phyloP scores from a whole-genome alignment of 2,888 invertebrate species.

The Dinocampus coccinellae region DNA sequence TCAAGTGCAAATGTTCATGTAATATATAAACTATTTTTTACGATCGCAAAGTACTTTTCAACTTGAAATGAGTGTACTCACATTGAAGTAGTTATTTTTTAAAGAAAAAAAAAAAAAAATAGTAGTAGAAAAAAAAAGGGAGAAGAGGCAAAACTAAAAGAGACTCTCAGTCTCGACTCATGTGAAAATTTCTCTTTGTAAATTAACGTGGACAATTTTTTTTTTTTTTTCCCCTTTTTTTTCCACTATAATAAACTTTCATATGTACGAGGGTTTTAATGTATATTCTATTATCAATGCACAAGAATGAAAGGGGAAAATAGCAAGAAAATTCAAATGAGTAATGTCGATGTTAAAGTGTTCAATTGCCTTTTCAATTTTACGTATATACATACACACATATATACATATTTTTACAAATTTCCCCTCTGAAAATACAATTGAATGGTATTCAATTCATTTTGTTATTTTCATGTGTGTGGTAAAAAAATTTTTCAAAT shows the following conservation, averaged over 20 bases:
- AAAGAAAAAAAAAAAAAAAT: too few relatives aligned
- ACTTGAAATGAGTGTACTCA: constrained; percentile 5
- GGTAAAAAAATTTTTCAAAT: constrained; percentile 16
- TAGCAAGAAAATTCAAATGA: not conserved
- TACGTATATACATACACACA: not conserved
- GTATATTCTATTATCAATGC: not conserved
- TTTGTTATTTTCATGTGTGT: not conserved
- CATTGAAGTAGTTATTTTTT: constrained; percentile 6
- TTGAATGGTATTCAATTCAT: constrained; percentile 18
- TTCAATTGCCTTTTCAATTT: constrained; percentile 15
- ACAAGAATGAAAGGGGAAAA: not conserved
- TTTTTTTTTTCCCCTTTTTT: not conserved
- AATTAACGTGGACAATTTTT: not conserved
- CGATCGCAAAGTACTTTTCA: constrained; percentile 11
- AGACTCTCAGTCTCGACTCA: not conserved
- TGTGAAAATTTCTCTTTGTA: constrained; percentile 3
- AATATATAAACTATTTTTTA: constrained; percentile 6
- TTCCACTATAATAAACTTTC: not conserved
- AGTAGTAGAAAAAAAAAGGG: too few relatives aligned
- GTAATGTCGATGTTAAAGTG: constrained; percentile 11
- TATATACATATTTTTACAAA: too few relatives aligned
- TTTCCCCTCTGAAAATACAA: constrained; percentile 1
- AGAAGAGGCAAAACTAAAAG: not conserved
- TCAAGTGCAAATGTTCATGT: not conserved
- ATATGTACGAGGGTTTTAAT: not conserved